Evolutionary conservation across 2,797 vertebrate species (phyloP), one percentile per base, ranked within the genome.

Genomic region (Labeo calbasu): DNA sequence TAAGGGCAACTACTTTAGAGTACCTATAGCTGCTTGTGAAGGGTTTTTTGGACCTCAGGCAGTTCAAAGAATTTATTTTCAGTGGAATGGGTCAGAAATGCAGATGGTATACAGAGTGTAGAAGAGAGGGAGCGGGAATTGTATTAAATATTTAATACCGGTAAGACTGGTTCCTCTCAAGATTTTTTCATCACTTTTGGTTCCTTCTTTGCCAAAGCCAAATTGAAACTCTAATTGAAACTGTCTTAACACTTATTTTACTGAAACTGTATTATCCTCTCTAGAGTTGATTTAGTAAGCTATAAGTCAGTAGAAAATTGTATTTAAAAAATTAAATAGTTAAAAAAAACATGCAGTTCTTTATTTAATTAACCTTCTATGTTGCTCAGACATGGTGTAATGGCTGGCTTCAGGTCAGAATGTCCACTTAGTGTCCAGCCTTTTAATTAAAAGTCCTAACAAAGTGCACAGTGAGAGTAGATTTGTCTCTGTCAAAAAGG

Each of bases 191-290:
- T 63, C 61, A 14, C 23, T 25, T 65, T 65, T 28, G 61, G 61
- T 65, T 65, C 61, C 25, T 65, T 28, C 6, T 2, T 32, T 28
- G 61, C 14, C 23, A 28, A 46, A 28, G 5, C 32, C 1, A 65
- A 65, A 65, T 17, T 65, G 61, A 65, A 65, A 65, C 61, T 65
- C 61, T 65, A 65, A 65, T 65, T 65, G 61, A 65, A 65, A 65
- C 61, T 65, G 11, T 15, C 15, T 6, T 14, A 28, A 25, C 61
- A 65, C 61, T 28, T 32, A 28, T 63, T 63, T 28, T 2, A 28
- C 23, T 63, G 15, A 28, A 28, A 63, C 61, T 28, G 25, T 15
- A 63, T 63, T 28, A 63, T 63, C 25, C 23, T 63, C 6, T 63
- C 5, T 15, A 63, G 59, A 63, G 59, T 12, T 63, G 5, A 63